Percentiles rank a stretch among this genome's conserved stretches.
Conservation (phyloP, 92 coral and sea anemone species). For the Blastomussa wellsi region DNA sequence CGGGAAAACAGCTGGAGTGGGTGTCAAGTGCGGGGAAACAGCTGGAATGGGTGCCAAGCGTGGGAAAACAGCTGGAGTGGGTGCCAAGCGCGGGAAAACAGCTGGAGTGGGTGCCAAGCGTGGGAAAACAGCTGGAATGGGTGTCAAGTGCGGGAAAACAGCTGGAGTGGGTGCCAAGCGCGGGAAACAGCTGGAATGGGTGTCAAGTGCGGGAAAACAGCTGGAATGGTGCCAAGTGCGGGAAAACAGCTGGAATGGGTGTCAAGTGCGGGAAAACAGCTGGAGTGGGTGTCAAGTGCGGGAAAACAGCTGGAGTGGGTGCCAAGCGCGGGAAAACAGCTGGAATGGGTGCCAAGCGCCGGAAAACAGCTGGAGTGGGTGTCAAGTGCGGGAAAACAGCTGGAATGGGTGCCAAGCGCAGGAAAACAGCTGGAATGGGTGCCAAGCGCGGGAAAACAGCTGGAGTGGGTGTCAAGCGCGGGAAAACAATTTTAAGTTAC, state of each 20-base stretch:
- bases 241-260: no score
- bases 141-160: neutral
- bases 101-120: neutral
- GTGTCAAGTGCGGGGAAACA: neutral
- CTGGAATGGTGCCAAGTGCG: no score
- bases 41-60: no score
- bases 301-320: neutral
- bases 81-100: neutral
- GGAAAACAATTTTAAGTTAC: no score
- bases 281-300: neutral
- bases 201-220: neutral
- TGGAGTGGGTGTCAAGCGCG: neutral
- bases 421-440: neutral
- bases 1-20: neutral
- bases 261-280: neutral
- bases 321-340: neutral
- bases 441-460: neutral
- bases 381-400: constrained; percentile 1
- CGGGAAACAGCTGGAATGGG: neutral
- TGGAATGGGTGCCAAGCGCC: neutral
- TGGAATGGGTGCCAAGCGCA: neutral
- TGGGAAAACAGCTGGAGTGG: neutral
- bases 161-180: neutral
- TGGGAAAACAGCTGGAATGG: neutral
- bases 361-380: neutral